phyloP scores from a whole-genome alignment of 2,888 invertebrate genomes.

The Poecilobothrus nobilitatus region DNA sequence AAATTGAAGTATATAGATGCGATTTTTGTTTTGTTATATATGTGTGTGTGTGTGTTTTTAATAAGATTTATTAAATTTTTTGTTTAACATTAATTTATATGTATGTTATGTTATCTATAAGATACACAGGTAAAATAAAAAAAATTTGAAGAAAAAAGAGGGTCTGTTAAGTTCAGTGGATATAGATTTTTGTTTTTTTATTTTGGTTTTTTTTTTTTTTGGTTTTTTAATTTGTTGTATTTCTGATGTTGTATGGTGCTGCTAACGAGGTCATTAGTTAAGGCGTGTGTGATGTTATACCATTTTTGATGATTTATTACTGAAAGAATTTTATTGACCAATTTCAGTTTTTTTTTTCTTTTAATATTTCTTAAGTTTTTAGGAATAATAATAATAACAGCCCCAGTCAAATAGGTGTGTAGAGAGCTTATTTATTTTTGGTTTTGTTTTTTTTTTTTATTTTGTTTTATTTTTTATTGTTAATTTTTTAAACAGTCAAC shows the following conservation, averaged over 20 bases:
- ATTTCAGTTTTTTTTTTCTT: background rate
- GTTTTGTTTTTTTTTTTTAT: background rate
- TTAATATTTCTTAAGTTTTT: background rate
- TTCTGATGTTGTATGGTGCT: background rate
- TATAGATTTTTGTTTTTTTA: background rate
- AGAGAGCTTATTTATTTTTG: background rate
- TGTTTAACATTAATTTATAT: background rate
- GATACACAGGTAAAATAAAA: background rate
- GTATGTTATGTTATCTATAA: background rate
- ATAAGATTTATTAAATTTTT: background rate
- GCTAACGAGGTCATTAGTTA: constrained; percentile 12
- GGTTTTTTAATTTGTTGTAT: background rate
- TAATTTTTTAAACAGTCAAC: background rate
- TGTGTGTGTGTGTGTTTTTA: background rate
- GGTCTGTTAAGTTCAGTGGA: background rate
- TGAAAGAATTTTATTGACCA: constrained; percentile 12
- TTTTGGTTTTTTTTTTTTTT: background rate
- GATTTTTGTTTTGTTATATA: background rate
- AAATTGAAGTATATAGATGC: background rate
- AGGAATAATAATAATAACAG: background rate
- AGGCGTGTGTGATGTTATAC: constrained; percentile 10
- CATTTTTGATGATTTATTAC: constrained; percentile 9
- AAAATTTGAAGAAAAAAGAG: background rate
- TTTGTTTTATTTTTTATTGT: background rate
- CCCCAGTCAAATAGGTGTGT: background rate